These are phyloP conservation scores for Pycnonotus jocosus DNA, from an alignment of 2,113 vertebrate species.

Conservation along the genomic window DNA sequence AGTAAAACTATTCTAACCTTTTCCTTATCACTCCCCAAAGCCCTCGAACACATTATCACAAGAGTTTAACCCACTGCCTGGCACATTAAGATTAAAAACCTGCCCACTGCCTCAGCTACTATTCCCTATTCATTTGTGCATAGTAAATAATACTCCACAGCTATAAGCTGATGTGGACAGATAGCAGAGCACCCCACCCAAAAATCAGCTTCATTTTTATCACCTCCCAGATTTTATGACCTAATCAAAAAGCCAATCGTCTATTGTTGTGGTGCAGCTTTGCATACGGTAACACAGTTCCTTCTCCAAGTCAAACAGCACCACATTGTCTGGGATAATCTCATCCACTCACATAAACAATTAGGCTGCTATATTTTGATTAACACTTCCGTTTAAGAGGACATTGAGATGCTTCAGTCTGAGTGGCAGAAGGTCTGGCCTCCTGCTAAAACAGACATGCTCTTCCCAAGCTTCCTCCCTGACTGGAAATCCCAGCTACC, in stretches of 20 bases:
- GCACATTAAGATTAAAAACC: slow-evolving; percentile 15
- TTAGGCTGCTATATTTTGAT: slow-evolving; percentile 35
- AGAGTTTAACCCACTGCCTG: background rate
- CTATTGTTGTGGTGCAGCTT: background rate
- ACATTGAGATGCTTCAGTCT: background rate
- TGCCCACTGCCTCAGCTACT: background rate
- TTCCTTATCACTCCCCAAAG: background rate
- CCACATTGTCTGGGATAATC: slow-evolving; percentile 9
- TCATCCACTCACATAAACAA: slow-evolving; percentile 29
- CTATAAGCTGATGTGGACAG: background rate
- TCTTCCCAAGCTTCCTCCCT: background rate
- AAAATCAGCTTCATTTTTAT: slow-evolving; percentile 21
- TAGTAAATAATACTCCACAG: background rate
- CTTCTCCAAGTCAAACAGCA: slow-evolving; percentile 14
- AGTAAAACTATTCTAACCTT: background rate
- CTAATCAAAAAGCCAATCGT: background rate
- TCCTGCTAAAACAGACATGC: background rate
- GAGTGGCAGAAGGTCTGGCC: background rate
- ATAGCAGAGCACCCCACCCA: background rate
- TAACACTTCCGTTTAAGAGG: slow-evolving; percentile 16
- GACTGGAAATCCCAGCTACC: background rate
- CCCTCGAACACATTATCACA: background rate
- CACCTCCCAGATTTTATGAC: slow-evolving; percentile 28
- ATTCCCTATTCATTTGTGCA: background rate
- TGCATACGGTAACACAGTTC: background rate